phyloP scores from a whole-genome alignment of 2,113 vertebrate species.

The Tupaia tana region DNA sequence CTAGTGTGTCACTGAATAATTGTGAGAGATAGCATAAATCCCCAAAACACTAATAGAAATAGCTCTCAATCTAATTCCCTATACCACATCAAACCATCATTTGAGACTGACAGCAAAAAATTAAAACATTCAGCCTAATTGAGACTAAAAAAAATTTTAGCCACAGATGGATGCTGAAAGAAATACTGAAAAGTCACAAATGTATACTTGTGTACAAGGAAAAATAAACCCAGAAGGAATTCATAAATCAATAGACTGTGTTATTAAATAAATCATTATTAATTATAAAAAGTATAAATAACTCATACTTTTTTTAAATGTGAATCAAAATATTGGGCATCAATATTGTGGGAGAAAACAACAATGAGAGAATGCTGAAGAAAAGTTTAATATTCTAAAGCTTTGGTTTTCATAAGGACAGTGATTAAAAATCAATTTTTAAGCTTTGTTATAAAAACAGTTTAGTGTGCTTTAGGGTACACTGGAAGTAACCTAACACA shows the following conservation, averaged over 20 bases:
- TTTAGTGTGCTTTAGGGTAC: background rate
- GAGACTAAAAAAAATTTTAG: background rate
- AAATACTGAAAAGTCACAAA: no score
- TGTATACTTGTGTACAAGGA: background rate
- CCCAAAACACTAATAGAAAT: background rate
- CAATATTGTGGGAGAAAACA: background rate
- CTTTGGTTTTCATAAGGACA: background rate
- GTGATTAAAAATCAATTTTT: background rate
- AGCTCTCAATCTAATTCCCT: background rate
- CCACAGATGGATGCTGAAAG: background rate
- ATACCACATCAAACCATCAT: background rate
- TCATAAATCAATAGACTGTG: background rate
- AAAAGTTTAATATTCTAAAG: background rate
- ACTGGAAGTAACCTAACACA: background rate
- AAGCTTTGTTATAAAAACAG: background rate
- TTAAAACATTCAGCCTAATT: background rate
- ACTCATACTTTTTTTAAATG: background rate
- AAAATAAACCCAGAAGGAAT: background rate
- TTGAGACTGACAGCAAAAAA: background rate
- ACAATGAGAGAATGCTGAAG: background rate
- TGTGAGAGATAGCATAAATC: background rate
- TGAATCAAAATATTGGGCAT: background rate
- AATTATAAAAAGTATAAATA: background rate
- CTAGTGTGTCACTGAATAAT: background rate
- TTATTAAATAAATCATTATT: constrained; percentile 4